These are phyloP conservation scores for Ceratitis capitata DNA, from an alignment of 1,140 invertebrate species.

Conservation along the genomic window DNA sequence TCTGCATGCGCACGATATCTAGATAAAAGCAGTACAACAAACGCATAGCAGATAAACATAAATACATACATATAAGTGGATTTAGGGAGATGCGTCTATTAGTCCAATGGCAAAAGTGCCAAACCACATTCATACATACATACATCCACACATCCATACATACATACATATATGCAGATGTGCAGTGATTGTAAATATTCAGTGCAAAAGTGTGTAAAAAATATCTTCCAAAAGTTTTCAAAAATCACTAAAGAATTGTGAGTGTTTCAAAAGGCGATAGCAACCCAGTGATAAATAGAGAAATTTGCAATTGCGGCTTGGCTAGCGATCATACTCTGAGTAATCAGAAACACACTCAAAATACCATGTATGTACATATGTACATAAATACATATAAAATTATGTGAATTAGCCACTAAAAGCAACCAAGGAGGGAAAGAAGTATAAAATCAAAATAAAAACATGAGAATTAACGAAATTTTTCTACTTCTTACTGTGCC, in stretches of 20 bases:
- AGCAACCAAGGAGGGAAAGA: neutral
- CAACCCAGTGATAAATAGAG: neutral
- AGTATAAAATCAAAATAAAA: constrained; percentile 6
- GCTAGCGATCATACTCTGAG: neutral
- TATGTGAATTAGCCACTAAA: neutral
- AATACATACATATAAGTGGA: neutral
- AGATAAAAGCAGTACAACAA: neutral
- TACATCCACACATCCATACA: too few species aligned
- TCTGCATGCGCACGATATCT: neutral
- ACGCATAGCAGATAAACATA: neutral
- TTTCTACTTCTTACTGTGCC: constrained; percentile 27
- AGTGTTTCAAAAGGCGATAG: neutral
- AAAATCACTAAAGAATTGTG: neutral
- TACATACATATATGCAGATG: neutral
- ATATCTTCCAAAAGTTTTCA: neutral
- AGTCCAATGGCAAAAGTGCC: neutral
- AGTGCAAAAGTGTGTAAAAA: neutral
- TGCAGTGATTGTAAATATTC: constrained; percentile 10
- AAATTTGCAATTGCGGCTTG: neutral
- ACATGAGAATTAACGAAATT: constrained; percentile 8
- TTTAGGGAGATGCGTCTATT: neutral
- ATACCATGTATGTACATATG: too few species aligned
- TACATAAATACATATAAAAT: too few species aligned
- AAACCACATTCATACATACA: too few species aligned
- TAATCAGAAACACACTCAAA: too few species aligned